phyloP scores from a whole-genome alignment of 2,113 vertebrate species.

The Semicossyphus pulcher region DNA sequence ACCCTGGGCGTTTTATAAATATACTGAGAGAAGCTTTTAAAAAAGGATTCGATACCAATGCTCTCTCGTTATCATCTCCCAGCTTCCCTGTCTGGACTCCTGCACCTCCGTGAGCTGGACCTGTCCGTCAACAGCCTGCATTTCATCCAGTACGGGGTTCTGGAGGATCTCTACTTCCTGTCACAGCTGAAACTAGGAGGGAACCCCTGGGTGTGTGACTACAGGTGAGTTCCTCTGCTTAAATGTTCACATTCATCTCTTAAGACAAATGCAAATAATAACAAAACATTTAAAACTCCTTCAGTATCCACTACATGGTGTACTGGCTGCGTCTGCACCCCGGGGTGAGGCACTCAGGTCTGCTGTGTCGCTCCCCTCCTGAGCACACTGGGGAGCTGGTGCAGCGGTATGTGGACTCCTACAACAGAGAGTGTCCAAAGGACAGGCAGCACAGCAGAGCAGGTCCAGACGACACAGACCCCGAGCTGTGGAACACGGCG shows the following conservation, averaged over 20 bases:
- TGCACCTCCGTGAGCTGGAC: conserved; percentile 75
- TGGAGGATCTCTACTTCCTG: conserved; percentile 80
- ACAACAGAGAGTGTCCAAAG: conserved; percentile 75
- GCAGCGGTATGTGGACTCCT: conserved; percentile 68
- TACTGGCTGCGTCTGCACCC: conserved; percentile 79
- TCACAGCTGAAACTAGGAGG: conserved; percentile 68
- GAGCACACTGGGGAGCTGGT: conserved; percentile 63
- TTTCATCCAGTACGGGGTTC: conserved; percentile 73
- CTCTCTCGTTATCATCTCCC: background rate
- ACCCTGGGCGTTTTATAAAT: conserved; percentile 4
- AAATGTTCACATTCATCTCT: background rate
- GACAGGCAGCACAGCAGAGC: conserved; percentile 53
- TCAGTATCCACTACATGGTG: conserved; percentile 80
- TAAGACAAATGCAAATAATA: background rate
- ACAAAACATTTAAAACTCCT: background rate
- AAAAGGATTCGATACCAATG: too few relatives aligned
- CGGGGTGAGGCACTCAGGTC: conserved; percentile 67
- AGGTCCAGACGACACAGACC: conserved; percentile 47
- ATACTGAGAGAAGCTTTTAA: background rate
- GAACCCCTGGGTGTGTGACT: conserved; percentile 79
- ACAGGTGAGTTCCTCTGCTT: conserved; percentile 65
- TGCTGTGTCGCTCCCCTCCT: conserved; percentile 71
- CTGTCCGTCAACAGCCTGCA: conserved; percentile 70
- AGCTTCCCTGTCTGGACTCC: conserved; percentile 74
- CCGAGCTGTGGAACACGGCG: conserved; percentile 63